Evolutionary conservation across 2,113 vertebrate genomes (phyloP).

Genomic region (Gallinago jamesoni): DNA sequence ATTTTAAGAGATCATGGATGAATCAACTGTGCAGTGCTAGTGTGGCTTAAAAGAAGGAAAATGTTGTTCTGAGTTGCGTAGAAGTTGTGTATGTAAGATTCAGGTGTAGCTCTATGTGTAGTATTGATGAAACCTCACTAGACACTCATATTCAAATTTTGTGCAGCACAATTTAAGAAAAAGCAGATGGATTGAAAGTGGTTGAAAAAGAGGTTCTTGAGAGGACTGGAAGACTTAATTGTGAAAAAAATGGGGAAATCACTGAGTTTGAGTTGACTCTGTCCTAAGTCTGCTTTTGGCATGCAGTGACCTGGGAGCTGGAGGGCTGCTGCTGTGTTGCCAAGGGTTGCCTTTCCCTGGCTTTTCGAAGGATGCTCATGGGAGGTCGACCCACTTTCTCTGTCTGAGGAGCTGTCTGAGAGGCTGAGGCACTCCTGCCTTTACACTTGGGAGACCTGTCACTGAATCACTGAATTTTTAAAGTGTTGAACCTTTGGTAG

Average conservation of each 20-base stretch:
- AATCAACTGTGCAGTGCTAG: background rate
- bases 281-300: background rate
- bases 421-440: background rate
- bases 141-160: background rate
- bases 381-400: background rate
- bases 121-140: background rate
- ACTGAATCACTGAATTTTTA: background rate
- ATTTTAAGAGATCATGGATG: background rate
- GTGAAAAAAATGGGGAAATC: background rate
- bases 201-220: background rate
- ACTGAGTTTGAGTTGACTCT: background rate
- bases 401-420: background rate
- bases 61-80: background rate
- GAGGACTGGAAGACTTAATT: background rate
- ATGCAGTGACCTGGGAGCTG: background rate
- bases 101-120: background rate
- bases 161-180: background rate
- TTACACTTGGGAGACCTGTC: background rate
- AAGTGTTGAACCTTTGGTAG: background rate
- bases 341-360: background rate
- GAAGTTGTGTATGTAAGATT: background rate
- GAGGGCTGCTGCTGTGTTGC: background rate
- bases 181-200: background rate
- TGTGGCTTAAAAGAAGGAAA: background rate
- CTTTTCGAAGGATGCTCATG: background rate